Percentiles rank a stretch among this genome's conserved stretches.
phyloP scores from a whole-genome alignment of 2,888 invertebrate genomes.

The Folsomia candida region DNA sequence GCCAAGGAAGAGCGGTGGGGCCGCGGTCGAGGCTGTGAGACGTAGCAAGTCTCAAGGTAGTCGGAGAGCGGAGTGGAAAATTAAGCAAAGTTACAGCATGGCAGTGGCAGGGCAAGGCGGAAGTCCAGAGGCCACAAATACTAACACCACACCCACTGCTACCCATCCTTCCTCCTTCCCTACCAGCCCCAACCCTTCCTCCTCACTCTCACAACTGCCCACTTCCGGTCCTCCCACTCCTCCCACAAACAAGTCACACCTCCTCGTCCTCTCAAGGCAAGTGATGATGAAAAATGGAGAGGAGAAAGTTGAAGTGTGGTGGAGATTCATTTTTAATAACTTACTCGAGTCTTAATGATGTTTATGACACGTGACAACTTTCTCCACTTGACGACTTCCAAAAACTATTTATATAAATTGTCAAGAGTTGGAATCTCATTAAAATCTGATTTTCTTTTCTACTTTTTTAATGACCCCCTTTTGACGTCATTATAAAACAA shows the following conservation, averaged over 20 bases:
- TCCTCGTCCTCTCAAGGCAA: background rate
- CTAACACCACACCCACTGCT: slow-evolving; percentile 17
- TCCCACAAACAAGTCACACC: background rate
- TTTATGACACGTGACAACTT: no score
- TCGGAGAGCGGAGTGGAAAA: slow-evolving; percentile 62
- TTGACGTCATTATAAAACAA: no score
- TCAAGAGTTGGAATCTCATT: no score
- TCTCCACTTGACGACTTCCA: no score
- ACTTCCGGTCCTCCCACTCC: slow-evolving; percentile 19
- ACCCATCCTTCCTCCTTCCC: slow-evolving; percentile 42
- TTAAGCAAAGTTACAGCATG: slow-evolving; percentile 87
- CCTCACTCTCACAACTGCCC: slow-evolving; percentile 51
- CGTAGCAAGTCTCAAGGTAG: slow-evolving; percentile 92
- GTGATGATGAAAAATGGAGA: no score
- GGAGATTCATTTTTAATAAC: no score
- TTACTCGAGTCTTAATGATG: no score
- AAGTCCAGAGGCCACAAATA: slow-evolving; percentile 34
- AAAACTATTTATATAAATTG: no score
- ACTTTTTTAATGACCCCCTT: no score
- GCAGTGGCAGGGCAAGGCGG: slow-evolving; percentile 54
- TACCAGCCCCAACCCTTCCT: slow-evolving; percentile 48
- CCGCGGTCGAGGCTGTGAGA: slow-evolving; percentile 65
- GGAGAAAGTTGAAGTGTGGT: no score
- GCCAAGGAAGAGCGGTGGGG: slow-evolving; percentile 41
- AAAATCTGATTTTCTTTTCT: no score